Conservation (phyloP, 2,113 vertebrate genomes). For the Eulacestoma nigropectus region DNA sequence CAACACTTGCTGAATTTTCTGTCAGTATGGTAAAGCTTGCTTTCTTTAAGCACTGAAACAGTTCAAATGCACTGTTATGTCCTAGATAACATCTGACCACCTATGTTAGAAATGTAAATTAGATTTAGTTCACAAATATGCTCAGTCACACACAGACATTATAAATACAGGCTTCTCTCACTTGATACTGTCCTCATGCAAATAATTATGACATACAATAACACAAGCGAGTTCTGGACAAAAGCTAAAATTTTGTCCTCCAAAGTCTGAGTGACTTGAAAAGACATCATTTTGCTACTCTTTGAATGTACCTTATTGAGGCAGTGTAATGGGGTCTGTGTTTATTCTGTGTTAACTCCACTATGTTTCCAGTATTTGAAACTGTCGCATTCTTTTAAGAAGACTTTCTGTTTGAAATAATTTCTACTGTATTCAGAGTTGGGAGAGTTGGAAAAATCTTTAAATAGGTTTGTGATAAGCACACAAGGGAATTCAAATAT, state of each 20-base stretch:
- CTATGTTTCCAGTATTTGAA: background rate
- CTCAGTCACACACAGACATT: background rate
- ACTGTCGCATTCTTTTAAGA: background rate
- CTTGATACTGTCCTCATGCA: background rate
- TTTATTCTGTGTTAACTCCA: background rate
- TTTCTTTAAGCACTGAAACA: background rate
- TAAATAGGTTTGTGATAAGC: background rate
- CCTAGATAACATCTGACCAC: background rate
- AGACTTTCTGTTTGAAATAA: background rate
- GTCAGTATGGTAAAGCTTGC: background rate
- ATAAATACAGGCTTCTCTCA: background rate
- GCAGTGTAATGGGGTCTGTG: background rate
- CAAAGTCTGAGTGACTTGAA: background rate
- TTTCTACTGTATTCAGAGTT: background rate
- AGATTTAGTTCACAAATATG: background rate
- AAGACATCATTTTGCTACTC: background rate
- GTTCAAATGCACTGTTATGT: background rate
- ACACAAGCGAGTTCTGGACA: background rate
- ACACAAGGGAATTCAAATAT: background rate
- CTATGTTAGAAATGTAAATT: background rate
- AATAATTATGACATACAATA: background rate
- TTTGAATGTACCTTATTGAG: background rate
- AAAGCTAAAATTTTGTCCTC: constrained; percentile 11
- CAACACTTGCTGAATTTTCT: background rate
- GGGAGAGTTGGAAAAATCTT: background rate